These are phyloP conservation scores for Chloebia gouldiae DNA, from an alignment of 2,113 vertebrate species.

Conservation along the genomic window DNA sequence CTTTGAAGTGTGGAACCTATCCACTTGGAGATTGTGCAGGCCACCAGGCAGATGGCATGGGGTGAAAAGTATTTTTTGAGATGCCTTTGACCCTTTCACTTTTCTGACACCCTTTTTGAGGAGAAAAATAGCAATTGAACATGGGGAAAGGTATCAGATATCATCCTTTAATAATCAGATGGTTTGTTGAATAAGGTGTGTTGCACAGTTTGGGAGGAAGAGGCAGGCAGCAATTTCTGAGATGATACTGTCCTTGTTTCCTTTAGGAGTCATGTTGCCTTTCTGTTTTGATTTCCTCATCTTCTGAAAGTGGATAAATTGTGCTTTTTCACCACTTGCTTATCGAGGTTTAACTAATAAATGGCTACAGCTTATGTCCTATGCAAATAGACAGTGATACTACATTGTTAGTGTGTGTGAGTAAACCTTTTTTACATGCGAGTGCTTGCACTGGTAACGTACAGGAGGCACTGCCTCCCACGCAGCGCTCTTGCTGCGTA, in stretches of 20 bases:
- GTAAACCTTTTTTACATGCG: accelerated
- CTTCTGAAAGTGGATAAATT: not conserved
- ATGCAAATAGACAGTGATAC: not conserved
- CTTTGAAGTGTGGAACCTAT: not conserved
- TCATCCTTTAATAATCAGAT: not conserved
- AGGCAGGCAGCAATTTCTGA: not conserved
- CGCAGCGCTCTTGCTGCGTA: accelerated
- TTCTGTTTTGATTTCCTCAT: not conserved
- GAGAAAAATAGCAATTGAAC: not conserved
- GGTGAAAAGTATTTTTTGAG: not conserved
- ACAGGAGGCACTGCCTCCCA: not conserved
- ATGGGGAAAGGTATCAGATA: not conserved
- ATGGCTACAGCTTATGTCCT: not conserved
- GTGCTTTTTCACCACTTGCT: not conserved
- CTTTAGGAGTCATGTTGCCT: not conserved
- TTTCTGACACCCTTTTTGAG: not conserved
- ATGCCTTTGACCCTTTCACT: not conserved
- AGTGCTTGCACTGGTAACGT: accelerated
- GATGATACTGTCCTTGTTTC: not conserved
- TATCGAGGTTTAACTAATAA: not conserved
- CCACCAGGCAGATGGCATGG: not conserved
- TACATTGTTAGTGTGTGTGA: accelerated
- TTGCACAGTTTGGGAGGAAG: not conserved
- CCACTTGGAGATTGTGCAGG: not conserved
- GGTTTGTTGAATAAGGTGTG: not conserved